Percentiles rank a stretch among this genome's conserved stretches.
These are phyloP conservation scores for Steinernema hermaphroditum DNA, from an alignment of 2,888 invertebrate species.

Conservation along the genomic window DNA sequence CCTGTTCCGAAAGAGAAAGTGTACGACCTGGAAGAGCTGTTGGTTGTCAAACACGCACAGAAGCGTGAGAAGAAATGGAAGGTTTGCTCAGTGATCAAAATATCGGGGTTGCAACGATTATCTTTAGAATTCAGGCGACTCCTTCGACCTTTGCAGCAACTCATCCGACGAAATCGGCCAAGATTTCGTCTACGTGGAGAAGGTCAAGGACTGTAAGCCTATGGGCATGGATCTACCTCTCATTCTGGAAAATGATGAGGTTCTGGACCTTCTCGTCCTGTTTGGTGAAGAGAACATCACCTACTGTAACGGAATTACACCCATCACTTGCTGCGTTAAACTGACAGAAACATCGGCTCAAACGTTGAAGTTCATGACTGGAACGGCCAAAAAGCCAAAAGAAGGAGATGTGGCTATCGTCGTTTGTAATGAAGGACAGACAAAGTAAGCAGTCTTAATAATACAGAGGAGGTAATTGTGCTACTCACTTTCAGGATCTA, in stretches of 20 bases:
- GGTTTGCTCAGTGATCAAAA: not conserved
- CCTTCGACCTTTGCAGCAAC: not conserved
- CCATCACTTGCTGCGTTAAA: not conserved
- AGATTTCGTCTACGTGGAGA: not conserved
- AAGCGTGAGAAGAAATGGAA: not conserved
- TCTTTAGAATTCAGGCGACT: not conserved
- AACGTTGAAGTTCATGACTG: slow-evolving; percentile 15
- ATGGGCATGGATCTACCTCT: not conserved
- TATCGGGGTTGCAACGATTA: not conserved
- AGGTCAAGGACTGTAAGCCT: too few relatives aligned
- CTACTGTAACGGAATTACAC: not conserved
- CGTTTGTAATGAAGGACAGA: not conserved
- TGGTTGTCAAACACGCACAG: not conserved
- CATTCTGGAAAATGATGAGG: not conserved
- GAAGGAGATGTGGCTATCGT: slow-evolving; percentile 9
- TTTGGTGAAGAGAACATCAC: slow-evolving; percentile 8
- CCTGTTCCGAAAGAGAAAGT: not conserved
- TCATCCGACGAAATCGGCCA: not conserved
- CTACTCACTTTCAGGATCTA: not conserved
- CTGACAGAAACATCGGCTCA: not conserved
- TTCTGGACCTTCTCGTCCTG: not conserved
- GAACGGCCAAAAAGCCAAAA: not conserved
- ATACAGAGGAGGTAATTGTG: not conserved
- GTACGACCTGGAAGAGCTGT: not conserved
- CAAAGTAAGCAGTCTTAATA: not conserved